Evolutionary conservation across 2,113 vertebrate species (phyloP).

Genomic region (Naja naja): DNA sequence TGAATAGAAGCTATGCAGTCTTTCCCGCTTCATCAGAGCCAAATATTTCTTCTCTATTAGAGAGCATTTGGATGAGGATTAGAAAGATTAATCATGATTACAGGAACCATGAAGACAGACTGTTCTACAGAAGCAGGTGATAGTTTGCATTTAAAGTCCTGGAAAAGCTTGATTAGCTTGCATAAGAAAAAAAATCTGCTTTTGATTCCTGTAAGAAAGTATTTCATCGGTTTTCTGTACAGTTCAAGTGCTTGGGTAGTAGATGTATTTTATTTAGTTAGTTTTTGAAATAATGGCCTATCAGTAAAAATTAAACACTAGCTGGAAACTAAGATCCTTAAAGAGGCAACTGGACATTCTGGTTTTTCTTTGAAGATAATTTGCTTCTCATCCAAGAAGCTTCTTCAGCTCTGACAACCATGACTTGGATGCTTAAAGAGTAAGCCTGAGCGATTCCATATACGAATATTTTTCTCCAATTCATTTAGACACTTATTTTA

Average conservation of each 20-base stretch:
- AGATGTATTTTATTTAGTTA: background rate
- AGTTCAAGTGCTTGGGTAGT: background rate
- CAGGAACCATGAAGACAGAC: background rate
- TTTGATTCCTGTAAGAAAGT: background rate
- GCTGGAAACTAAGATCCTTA: background rate
- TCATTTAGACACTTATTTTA: background rate
- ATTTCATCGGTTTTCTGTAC: background rate
- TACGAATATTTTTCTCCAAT: background rate
- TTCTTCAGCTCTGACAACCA: no score
- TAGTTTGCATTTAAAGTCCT: background rate
- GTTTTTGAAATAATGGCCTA: background rate
- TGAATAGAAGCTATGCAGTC: background rate
- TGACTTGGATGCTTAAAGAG: background rate
- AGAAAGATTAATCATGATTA: background rate
- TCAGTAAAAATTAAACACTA: background rate
- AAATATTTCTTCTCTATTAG: background rate
- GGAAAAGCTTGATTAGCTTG: background rate
- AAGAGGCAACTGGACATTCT: background rate
- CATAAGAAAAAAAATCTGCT: background rate
- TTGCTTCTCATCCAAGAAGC: no score
- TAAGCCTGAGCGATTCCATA: background rate
- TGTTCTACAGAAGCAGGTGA: background rate
- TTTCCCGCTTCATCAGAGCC: background rate
- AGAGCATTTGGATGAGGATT: background rate
- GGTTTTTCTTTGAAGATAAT: no score